These are phyloP conservation scores for Pelagia noctiluca DNA, from an alignment of 30 jellyfish, hydroid and myxozoan species.

Conservation along the genomic window DNA sequence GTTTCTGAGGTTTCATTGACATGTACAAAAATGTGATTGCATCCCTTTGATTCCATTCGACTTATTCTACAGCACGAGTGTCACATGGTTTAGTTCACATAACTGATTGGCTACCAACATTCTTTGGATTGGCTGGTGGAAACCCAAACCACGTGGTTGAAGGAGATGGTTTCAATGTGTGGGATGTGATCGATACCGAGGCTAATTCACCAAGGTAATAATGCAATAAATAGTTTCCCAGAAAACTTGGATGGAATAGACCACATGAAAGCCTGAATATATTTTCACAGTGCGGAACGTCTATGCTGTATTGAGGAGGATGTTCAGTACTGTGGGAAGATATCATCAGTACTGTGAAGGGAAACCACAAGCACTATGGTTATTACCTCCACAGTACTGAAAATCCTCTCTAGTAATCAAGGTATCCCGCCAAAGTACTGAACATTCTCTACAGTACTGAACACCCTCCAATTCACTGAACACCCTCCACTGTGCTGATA, in stretches of 20 bases:
- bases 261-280: background rate
- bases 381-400: no score
- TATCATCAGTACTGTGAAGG: no score
- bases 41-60: background rate
- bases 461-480: no score
- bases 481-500: no score
- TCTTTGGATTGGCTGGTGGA: constrained; percentile 98
- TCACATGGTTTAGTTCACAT: constrained; percentile 96
- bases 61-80: constrained; percentile 77
- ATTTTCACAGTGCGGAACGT: background rate
- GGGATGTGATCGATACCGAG: constrained; percentile 91
- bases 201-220: constrained; percentile 93
- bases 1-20: no score
- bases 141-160: constrained; percentile 98
- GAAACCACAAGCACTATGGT: no score
- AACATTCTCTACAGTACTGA: no score
- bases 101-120: constrained; percentile 98
- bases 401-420: no score
- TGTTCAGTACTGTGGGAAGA: no score
- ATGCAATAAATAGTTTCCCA: background rate
- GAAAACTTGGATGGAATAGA: background rate
- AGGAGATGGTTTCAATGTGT: constrained; percentile 91
- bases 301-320: no score
- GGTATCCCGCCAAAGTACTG: no score
- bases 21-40: background rate